Evolutionary conservation across 1,140 invertebrate genomes (phyloP).

Genomic region (Globodera rostochiensis): DNA sequence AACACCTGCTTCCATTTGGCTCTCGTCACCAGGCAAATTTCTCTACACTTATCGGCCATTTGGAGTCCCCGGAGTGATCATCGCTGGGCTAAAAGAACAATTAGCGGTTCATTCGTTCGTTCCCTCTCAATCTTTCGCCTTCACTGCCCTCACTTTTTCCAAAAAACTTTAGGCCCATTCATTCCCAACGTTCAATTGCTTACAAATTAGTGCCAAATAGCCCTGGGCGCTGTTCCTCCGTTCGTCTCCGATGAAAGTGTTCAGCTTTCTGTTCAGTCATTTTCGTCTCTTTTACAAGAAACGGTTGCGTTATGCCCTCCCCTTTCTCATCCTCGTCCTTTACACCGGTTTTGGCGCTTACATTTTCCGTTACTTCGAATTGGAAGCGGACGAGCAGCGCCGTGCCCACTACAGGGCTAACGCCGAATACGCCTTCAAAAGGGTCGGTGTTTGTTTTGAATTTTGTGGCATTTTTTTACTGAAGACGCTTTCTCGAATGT

Average conservation of each 20-base stretch:
- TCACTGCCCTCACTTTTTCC: not conserved
- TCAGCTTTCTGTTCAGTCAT: constrained; percentile 35
- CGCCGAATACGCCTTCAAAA: constrained; percentile 58
- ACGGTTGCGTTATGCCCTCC: constrained; percentile 46
- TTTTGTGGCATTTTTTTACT: not conserved
- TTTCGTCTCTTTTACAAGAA: constrained; percentile 53
- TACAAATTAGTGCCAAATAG: not conserved
- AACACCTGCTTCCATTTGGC: not conserved
- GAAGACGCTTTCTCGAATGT: constrained; percentile 40
- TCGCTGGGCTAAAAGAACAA: not conserved
- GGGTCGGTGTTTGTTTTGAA: constrained; percentile 34
- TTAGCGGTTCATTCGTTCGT: not conserved
- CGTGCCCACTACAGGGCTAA: constrained; percentile 42
- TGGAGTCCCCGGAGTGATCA: no score
- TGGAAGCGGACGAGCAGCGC: constrained; percentile 46
- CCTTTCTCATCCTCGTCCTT: constrained; percentile 47
- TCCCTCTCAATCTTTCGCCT: not conserved
- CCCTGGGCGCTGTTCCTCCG: not conserved
- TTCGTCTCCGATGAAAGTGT: constrained; percentile 27
- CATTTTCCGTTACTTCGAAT: constrained; percentile 53
- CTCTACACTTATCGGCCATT: not conserved
- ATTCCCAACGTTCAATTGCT: not conserved
- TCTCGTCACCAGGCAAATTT: not conserved
- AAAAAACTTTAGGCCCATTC: not conserved
- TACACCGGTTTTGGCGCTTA: constrained; percentile 54